Conservation (phyloP, 2,888 invertebrate genomes). For the Archaeoteleia sp. region DNA sequence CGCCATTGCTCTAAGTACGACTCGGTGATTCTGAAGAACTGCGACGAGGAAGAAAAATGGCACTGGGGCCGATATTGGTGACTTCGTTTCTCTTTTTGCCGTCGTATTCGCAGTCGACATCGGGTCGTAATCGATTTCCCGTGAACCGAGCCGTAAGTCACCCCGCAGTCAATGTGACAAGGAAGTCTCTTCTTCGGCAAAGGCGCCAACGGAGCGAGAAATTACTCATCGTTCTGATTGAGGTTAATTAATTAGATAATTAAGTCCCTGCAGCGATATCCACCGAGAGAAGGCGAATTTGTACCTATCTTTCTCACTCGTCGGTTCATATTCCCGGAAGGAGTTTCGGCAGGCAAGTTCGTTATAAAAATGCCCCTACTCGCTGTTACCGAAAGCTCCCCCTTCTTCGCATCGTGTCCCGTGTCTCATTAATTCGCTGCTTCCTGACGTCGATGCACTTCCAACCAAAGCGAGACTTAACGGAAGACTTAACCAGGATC, state of each 20-base stretch:
- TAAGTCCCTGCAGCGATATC: constrained; percentile 66
- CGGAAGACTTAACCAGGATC: constrained; percentile 67
- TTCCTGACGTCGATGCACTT: constrained; percentile 56
- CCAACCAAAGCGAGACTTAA: constrained; percentile 54
- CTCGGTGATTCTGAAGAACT: constrained; percentile 12
- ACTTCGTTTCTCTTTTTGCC: constrained; percentile 24
- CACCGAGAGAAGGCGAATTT: constrained; percentile 41
- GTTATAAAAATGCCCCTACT: constrained; percentile 63
- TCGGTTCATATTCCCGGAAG: constrained; percentile 41
- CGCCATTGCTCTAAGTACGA: not conserved
- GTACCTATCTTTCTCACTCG: constrained; percentile 22
- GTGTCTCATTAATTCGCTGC: constrained; percentile 63
- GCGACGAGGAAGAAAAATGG: constrained; percentile 38
- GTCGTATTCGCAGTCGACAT: constrained; percentile 53
- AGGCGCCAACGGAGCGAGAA: constrained; percentile 74
- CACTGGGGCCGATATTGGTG: constrained; percentile 18
- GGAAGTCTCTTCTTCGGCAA: constrained; percentile 71
- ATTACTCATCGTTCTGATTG: constrained; percentile 76
- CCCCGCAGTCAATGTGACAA: constrained; percentile 72
- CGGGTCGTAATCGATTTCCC: constrained; percentile 73
- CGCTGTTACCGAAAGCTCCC: constrained; percentile 54
- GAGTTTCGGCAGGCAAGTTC: constrained; percentile 57
- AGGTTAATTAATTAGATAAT: constrained; percentile 76
- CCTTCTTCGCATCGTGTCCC: constrained; percentile 33
- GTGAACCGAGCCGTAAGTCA: constrained; percentile 74